Percentiles rank a stretch among this genome's conserved stretches.
Conservation (phyloP, 2,113 vertebrate species). For the Cnemophilus loriae region DNA sequence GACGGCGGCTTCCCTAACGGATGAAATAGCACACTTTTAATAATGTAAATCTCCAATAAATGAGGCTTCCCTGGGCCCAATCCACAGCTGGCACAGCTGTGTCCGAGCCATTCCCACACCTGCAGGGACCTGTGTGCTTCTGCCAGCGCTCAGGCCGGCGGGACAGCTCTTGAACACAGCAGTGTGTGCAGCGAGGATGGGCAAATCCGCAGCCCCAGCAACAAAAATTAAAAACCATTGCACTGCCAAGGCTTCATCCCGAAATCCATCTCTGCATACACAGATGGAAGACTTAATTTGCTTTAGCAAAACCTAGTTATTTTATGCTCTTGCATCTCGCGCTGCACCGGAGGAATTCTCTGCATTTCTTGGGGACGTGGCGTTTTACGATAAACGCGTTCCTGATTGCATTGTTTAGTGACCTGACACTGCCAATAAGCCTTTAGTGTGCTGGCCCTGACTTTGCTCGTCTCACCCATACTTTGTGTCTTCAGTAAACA, state of each 20-base stretch:
- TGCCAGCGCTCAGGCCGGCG: background rate
- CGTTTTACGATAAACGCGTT: background rate
- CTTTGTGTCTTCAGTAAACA: background rate
- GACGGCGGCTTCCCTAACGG: background rate
- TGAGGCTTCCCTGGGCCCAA: background rate
- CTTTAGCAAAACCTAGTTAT: background rate
- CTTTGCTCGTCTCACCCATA: background rate
- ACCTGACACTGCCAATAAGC: background rate
- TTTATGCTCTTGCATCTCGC: background rate
- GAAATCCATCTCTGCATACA: background rate
- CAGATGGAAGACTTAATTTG: background rate
- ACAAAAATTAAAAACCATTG: rapidly evolving
- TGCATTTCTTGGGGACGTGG: background rate
- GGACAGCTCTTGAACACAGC: background rate
- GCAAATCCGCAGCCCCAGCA: no score
- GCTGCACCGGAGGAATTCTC: background rate
- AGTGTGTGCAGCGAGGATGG: rapidly evolving
- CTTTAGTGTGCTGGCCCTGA: background rate
- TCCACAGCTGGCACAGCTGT: background rate
- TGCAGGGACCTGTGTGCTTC: rapidly evolving
- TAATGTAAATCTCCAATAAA: background rate
- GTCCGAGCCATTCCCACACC: background rate
- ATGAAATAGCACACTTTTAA: background rate
- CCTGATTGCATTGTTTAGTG: background rate
- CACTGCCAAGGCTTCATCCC: background rate